Base-by-base conservation (phyloP, 2,113 vertebrate species). In the Vulpes vulpes region DNA sequence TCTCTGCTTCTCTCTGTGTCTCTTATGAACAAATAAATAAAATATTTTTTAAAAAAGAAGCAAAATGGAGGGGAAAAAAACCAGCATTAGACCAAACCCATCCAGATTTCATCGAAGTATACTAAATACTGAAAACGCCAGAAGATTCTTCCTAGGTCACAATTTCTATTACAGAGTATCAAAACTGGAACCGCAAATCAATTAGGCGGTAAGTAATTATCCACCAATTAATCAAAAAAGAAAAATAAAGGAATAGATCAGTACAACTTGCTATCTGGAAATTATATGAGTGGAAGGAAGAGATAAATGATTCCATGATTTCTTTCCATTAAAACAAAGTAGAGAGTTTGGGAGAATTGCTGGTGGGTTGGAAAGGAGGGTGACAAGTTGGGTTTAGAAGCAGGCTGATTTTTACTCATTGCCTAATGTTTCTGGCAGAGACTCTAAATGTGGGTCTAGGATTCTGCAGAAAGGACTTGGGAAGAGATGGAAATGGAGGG, bases 91-190 rank as follows among this genome's bases (percentile, higher is more conserved):
- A 49, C 32, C 83, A 94, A 95, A 89, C 65, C 60, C 38, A 89
- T 62, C 25, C 57, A 96, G 82, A 95, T 97, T 97, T 93, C 20
- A 87, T 87, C 27, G 76, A 81, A 94, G 71, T 49, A 12, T 95
- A 91, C 92, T 97, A 93, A 91, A 96, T 96, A 78, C 60, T 79
- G n/a, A 12, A 76, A 94, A 86, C 57, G 89, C 38, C 27, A 19
- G 49, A 91, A 83, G 22, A 84, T 35, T 71, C 51, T 92, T 95
- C n/a, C 35, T 71, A 64, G 43, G 83, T 80, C 83, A 96, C 51
- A 49, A 12, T 96, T 97, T 97, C 92, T 86, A 69, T 91, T 89
- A 89, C 9, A 96, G n/a, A 97, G 59, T 80, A 83, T 82, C 57
- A 89, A 92, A 93, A 96, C 60, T 83, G 55, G 64, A 55, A 89